Evolutionary conservation across 2,113 vertebrate species (phyloP).

Genomic region (Emydocephalus ijimae): DNA sequence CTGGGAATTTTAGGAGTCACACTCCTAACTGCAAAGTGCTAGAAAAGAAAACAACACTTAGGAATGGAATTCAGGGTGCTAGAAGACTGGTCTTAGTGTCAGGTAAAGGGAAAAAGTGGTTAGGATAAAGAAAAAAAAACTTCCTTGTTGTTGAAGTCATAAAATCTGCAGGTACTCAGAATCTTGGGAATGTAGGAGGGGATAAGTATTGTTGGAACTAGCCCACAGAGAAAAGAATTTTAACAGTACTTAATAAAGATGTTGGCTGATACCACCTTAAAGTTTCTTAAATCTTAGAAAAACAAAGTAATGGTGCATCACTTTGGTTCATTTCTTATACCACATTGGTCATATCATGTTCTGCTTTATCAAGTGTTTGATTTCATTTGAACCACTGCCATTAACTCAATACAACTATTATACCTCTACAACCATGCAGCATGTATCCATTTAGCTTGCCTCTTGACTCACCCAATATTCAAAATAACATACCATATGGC

Average conservation of each 20-base stretch:
- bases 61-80: not conserved
- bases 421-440: not conserved
- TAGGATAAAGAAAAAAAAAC: not conserved
- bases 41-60: not conserved
- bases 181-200: not conserved
- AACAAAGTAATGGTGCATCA: not conserved
- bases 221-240: not conserved
- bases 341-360: not conserved
- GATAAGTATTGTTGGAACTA: not conserved
- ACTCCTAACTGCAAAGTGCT: not conserved
- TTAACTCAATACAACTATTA: not conserved
- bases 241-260: not conserved
- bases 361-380: not conserved
- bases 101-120: not conserved
- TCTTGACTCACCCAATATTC: slow-evolving; percentile 8
- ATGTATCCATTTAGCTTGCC: not conserved
- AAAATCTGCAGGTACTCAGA: not conserved
- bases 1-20: not conserved
- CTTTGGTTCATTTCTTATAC: not conserved
- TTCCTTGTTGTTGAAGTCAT: not conserved
- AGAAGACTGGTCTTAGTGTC: not conserved
- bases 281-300: not conserved
- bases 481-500: not conserved
- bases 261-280: not conserved
- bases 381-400: not conserved